Conservation (phyloP, 1,140 invertebrate genomes). For the Trissolcus basalis region DNA sequence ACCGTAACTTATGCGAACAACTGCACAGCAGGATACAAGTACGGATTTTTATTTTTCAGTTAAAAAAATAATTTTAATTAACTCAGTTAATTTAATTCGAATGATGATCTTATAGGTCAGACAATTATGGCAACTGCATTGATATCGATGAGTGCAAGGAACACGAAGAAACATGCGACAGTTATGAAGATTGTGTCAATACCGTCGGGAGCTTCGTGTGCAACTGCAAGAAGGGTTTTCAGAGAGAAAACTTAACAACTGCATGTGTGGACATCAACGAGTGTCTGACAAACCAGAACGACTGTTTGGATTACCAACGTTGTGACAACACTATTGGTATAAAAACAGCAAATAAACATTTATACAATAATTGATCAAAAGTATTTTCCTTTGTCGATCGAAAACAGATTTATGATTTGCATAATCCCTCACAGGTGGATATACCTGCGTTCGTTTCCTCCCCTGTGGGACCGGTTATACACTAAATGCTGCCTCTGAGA, state of each 20-base stretch:
- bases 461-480: constrained; percentile 98
- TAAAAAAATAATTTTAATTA: not conserved
- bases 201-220: constrained; percentile 77
- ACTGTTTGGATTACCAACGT: constrained; percentile 82
- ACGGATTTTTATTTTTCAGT: constrained; percentile 1
- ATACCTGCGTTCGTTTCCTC: constrained; percentile 86
- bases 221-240: constrained; percentile 76
- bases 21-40: constrained; percentile 37
- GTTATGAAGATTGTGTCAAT: constrained; percentile 77
- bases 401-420: constrained; percentile 6
- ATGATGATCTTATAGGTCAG: constrained; percentile 42
- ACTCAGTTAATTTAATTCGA: not conserved
- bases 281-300: constrained; percentile 78
- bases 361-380: too few species aligned
- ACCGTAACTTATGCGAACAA: constrained; percentile 26
- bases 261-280: constrained; percentile 82
- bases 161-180: constrained; percentile 74
- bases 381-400: too few species aligned
- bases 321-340: constrained; percentile 90
- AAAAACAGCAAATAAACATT: too few species aligned
- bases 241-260: constrained; percentile 75
- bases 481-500: constrained; percentile 88
- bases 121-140: constrained; percentile 73
- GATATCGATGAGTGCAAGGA: constrained; percentile 83
- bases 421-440: constrained; percentile 80